Percentiles rank a stretch among this genome's conserved stretches.
phyloP scores from a whole-genome alignment of 2,113 vertebrate genomes.

The Dicrurus megarhynchus region DNA sequence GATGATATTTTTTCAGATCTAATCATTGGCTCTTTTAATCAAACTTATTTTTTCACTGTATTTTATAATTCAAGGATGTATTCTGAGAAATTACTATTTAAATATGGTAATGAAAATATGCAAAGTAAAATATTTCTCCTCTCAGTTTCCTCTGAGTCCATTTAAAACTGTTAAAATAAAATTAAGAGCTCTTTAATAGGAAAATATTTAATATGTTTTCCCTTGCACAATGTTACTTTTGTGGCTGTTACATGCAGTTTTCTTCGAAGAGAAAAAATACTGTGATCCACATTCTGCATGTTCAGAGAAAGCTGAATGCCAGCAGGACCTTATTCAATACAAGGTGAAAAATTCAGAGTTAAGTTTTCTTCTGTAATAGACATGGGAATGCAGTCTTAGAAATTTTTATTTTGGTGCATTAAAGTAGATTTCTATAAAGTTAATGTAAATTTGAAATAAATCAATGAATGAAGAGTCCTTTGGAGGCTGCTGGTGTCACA shows the following conservation, averaged over 20 bases:
- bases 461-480: background rate
- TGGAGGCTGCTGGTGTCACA: fast-evolving
- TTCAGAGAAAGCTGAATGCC: background rate
- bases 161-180: background rate
- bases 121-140: background rate
- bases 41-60: background rate
- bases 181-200: background rate
- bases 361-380: background rate
- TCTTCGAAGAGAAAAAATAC: background rate
- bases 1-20: background rate
- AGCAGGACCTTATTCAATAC: background rate
- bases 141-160: background rate
- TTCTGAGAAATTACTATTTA: background rate
- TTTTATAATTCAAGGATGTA: background rate
- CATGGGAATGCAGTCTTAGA: background rate
- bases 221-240: background rate
- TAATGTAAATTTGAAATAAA: background rate
- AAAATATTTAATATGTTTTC: background rate
- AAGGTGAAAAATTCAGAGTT: background rate
- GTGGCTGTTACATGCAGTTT: background rate
- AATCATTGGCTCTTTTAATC: background rate
- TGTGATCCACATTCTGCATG: no score
- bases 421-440: background rate
- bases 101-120: background rate
- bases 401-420: background rate